phyloP scores from a whole-genome alignment of 2,113 vertebrate genomes.

The Chaetodon auriga region DNA sequence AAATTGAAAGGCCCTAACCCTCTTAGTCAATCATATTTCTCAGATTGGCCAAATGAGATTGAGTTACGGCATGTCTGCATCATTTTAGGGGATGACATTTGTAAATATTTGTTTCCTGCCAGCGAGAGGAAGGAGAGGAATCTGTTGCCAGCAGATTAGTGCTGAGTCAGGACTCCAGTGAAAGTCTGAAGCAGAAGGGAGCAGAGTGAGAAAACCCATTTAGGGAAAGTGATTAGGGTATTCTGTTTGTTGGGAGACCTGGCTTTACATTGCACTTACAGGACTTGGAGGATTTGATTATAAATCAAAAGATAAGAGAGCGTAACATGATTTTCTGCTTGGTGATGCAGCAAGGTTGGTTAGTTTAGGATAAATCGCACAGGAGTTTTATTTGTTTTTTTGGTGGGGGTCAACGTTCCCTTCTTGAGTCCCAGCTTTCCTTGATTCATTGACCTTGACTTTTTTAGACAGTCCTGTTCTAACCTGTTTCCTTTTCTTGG shows the following conservation, averaged over 20 bases:
- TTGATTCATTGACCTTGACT: not conserved
- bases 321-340: not conserved
- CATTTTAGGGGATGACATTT: constrained; percentile 14
- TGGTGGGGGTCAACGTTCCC: not conserved
- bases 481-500: not conserved
- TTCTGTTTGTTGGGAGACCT: constrained; percentile 22
- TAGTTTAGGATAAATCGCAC: not conserved
- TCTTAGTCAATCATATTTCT: constrained; percentile 19
- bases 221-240: constrained; percentile 18
- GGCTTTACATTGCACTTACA: constrained; percentile 5
- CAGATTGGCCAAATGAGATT: constrained; percentile 24
- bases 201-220: constrained; percentile 17
- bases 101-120: constrained; percentile 31
- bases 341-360: not conserved
- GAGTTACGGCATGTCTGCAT: not conserved
- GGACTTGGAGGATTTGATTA: constrained; percentile 27
- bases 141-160: not conserved
- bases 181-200: constrained; percentile 1
- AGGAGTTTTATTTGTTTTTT: not conserved
- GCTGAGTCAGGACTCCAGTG: constrained; percentile 39
- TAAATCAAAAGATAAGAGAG: constrained; percentile 12
- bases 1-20: constrained; percentile 12
- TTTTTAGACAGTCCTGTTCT: not conserved
- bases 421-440: not conserved
- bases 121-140: constrained; percentile 10